Conservation (phyloP, 2,888 invertebrate genomes). For the Harpagoxenus sublaevis region DNA sequence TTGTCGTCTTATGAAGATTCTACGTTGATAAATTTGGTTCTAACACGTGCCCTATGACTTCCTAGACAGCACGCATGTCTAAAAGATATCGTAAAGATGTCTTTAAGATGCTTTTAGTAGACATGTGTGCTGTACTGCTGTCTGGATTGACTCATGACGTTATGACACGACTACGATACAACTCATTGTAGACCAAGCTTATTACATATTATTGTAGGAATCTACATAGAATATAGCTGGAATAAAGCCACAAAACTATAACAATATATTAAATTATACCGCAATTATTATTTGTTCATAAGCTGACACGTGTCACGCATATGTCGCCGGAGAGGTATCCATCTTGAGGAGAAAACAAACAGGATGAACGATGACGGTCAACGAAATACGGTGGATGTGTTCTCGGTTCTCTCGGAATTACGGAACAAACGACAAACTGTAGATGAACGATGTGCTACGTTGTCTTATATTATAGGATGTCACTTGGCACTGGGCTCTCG, state of each 20-base stretch:
- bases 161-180: too few species aligned
- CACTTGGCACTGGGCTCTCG: background rate
- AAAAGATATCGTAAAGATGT: too few species aligned
- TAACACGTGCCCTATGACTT: too few species aligned
- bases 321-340: background rate
- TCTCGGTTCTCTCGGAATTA: conserved; percentile 18
- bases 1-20: too few species aligned
- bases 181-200: too few species aligned
- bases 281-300: background rate
- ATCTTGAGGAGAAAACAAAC: conserved; percentile 24
- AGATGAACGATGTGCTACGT: too few species aligned
- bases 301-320: conserved; percentile 27
- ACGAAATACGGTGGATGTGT: background rate
- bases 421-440: conserved; percentile 53
- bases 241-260: background rate
- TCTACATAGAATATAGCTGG: background rate
- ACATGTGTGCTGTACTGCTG: too few species aligned
- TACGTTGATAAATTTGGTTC: too few species aligned
- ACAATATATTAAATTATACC: background rate
- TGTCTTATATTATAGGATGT: conserved; percentile 49
- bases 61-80: too few species aligned
- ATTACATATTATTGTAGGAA: background rate
- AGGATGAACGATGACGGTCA: conserved; percentile 38
- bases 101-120: too few species aligned
- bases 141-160: too few species aligned